Base-by-base conservation (phyloP, 2,888 invertebrate species). In the Ophion ventricosus region DNA sequence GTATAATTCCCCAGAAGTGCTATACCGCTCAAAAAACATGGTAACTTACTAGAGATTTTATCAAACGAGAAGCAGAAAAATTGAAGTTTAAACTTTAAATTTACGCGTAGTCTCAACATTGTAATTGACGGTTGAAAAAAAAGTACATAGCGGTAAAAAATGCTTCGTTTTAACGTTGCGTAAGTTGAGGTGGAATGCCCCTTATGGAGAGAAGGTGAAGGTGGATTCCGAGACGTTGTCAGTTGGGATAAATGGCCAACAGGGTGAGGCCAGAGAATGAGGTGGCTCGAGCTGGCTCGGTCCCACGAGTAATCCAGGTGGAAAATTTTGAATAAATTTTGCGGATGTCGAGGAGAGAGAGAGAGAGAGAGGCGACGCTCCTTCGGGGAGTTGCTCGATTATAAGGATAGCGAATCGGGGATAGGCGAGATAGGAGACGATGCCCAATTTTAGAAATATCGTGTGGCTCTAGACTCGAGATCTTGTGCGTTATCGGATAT, bases 311-410 rank as follows among this genome's bases (percentile, higher is more conserved):
- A 83, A 83, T 83, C 80, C 80, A 80, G 83, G 75, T 80, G 80
- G 80, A 83, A 83, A 83, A 83, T 83, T 83, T 76, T 83, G 83
- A 83, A 83, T 83, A 83, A 80, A 80, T 83, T 83, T 83, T 83
- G 80, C 73, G 83, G 72, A 76, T 64, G 70, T 76, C 67, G 79
- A 49, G 54, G 35, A 40, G 49, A 57, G 54, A 26, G 70, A 23
- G 61, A 75, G 35, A 35, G 35, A 40, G 49, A 57, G 54, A 26
- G 70, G 35, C 49, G 63, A 75, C 49, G 75, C 40, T 75, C 57
- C 75, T 76, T 35, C 64, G 59, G 79, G 66, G 75, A 75, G 75
- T 72, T 76, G 72, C 75, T 83, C 83, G 83, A 83, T 83, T 83
- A 82, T 73, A 80, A 76, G 72, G 80, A 80, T 80, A 61, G 70